Base-by-base conservation (phyloP, 2,888 invertebrate genomes). In the Drosophila testacea region DNA sequence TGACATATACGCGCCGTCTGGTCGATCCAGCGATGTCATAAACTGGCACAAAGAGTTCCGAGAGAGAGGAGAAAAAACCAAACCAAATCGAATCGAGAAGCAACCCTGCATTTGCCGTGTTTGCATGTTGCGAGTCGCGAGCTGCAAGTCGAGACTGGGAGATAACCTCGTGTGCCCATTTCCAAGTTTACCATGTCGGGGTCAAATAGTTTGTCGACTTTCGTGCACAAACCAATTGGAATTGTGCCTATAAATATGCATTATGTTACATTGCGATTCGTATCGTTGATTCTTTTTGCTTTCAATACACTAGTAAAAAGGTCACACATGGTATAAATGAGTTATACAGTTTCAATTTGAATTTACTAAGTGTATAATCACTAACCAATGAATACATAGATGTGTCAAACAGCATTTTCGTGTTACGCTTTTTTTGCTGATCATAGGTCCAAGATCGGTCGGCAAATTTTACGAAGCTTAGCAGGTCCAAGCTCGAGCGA, bases 171-270 rank as follows among this genome's bases (percentile, higher is more conserved):
- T 82, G 84, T 77, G 61, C 84, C 69, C 79, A 75, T 74, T 83
- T 80, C 75, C 85, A 88, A 88, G 88, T 88, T 88, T 80, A 88
- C 77, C 80, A 80, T 89, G 88, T 87, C 89, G 88, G 85, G 88
- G 89, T 83, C 88, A 81, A 78, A 88, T 75, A 69, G 73, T 69
- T 73, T 65, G 73, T 61, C 82, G 73, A 78, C 73, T 74, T 83
- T 78, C 88, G 83, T 85, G 81, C 73, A 69, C 73, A 72, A 73
- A 73, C 73, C 77, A 83, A 83, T 83, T 82, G 69, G 50, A 56
- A 61, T 47, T 71, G 71, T 42, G 74, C 69, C 73, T 69, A 80
- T 75, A 77, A 83, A 83, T 81, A 83, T 80, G 84, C 78, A 76
- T 61, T 62, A 63, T 64, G 59, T 61, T 62, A 63, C 65, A 61